Percentiles rank a stretch among this genome's conserved stretches.
phyloP scores from a whole-genome alignment of 2,113 vertebrate species.

The Corvus hawaiiensis region DNA sequence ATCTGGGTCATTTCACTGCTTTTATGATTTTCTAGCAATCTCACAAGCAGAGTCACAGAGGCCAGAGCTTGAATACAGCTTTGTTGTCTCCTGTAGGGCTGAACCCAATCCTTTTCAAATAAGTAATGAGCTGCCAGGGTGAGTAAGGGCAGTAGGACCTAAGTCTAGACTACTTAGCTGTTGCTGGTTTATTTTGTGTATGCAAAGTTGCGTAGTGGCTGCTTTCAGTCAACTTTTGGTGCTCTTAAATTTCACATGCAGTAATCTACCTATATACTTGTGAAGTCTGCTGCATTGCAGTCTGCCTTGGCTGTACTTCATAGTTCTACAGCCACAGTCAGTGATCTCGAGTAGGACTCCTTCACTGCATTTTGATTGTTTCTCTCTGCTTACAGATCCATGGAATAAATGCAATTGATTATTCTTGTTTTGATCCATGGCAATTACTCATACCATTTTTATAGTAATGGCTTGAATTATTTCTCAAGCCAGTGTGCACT shows the following conservation, averaged over 20 bases:
- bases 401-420: not conserved
- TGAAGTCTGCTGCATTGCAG: not conserved
- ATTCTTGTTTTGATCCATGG: not conserved
- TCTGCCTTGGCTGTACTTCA: not conserved
- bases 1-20: conserved; percentile 40
- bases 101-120: not conserved
- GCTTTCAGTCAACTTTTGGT: not conserved
- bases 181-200: not conserved
- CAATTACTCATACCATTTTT: not conserved
- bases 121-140: not conserved
- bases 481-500: not conserved
- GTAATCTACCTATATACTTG: not conserved
- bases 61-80: not conserved
- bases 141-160: not conserved
- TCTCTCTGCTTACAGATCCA: not conserved
- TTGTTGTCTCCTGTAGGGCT: conserved; percentile 1
- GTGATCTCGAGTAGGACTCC: not conserved
- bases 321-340: not conserved
- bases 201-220: not conserved
- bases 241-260: not conserved
- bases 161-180: not conserved
- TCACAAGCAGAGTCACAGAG: not conserved
- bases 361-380: not conserved
- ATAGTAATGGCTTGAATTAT: not conserved
- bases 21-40: conserved; percentile 7